phyloP scores from a whole-genome alignment of 2,888 invertebrate genomes.

The Cheilosia impressa region DNA sequence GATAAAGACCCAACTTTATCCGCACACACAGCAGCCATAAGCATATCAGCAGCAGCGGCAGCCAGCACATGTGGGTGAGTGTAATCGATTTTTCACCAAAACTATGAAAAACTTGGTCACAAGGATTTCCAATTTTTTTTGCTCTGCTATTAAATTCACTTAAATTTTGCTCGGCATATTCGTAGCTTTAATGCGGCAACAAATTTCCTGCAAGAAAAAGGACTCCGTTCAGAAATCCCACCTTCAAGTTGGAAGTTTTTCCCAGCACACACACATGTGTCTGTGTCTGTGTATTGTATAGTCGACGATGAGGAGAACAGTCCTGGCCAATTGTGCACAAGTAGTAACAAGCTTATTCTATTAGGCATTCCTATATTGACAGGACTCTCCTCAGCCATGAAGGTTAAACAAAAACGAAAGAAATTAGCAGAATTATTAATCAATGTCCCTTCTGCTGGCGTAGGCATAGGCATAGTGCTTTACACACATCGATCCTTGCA shows the following conservation, averaged over 20 bases:
- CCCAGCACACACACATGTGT: slow-evolving; percentile 33
- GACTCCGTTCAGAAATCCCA: slow-evolving; percentile 39
- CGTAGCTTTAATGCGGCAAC: slow-evolving; percentile 45
- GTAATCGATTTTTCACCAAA: slow-evolving; percentile 61
- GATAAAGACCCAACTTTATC: slow-evolving; percentile 74
- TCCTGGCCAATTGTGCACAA: slow-evolving; percentile 38
- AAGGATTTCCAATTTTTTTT: slow-evolving; percentile 38
- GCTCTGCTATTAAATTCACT: slow-evolving; percentile 56
- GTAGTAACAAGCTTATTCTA: slow-evolving; percentile 50
- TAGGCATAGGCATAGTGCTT: neutral
- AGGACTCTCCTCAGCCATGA: slow-evolving; percentile 15
- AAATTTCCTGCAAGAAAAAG: slow-evolving; percentile 47
- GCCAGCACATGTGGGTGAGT: slow-evolving; percentile 19
- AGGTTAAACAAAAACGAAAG: slow-evolving; percentile 39
- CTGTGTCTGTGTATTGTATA: neutral
- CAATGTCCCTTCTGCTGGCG: slow-evolving; percentile 59
- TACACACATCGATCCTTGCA: slow-evolving; percentile 43
- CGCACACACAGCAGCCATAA: slow-evolving; percentile 24
- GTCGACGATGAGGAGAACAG: slow-evolving; percentile 6
- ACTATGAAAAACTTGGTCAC: slow-evolving; percentile 65
- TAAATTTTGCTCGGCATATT: slow-evolving; percentile 37
- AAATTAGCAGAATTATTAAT: slow-evolving; percentile 72
- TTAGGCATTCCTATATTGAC: slow-evolving; percentile 51
- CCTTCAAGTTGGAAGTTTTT: slow-evolving; percentile 58
- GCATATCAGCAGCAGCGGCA: neutral